Evolutionary conservation across 2,797 vertebrate species (phyloP).

Genomic region (Onychomys arenicola): DNA sequence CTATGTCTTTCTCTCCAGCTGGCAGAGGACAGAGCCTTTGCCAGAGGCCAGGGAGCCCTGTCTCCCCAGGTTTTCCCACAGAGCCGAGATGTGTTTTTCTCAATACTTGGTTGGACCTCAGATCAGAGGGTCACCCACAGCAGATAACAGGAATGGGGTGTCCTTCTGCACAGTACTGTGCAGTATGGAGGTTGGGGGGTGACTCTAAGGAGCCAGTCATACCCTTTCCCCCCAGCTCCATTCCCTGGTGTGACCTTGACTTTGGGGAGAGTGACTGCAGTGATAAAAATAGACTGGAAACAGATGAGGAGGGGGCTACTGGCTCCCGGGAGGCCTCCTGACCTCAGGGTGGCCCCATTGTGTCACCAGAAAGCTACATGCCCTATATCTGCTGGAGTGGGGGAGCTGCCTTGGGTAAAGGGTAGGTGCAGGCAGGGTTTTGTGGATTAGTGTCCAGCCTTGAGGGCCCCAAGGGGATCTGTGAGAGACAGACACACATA

Average conservation of each 20-base stretch:
- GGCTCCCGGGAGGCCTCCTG: slow-evolving; percentile 57
- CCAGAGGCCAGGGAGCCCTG: neutral
- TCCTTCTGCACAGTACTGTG: neutral
- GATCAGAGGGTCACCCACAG: neutral
- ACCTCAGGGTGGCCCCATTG: neutral
- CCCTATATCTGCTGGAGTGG: neutral
- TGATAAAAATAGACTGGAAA: slow-evolving; percentile 73
- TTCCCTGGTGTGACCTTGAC: slow-evolving; percentile 69
- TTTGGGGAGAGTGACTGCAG: slow-evolving; percentile 47
- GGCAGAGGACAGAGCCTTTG: neutral
- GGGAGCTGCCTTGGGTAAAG: neutral
- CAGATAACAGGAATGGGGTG: neutral
- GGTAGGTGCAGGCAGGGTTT: neutral
- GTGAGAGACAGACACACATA: neutral
- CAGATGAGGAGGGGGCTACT: slow-evolving; percentile 71
- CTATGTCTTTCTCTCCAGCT: rapidly evolving
- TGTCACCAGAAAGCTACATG: neutral
- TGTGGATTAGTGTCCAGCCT: neutral
- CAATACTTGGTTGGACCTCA: neutral
- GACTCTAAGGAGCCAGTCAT: neutral
- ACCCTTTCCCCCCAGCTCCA: slow-evolving; percentile 23
- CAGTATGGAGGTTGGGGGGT: neutral
- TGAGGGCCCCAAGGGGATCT: neutral
- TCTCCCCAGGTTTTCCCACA: neutral
- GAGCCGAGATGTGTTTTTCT: neutral